Evolutionary conservation across 53 echinoderm and acorn worm genomes (phyloP).

Genomic region (Glandiceps talaboti): DNA sequence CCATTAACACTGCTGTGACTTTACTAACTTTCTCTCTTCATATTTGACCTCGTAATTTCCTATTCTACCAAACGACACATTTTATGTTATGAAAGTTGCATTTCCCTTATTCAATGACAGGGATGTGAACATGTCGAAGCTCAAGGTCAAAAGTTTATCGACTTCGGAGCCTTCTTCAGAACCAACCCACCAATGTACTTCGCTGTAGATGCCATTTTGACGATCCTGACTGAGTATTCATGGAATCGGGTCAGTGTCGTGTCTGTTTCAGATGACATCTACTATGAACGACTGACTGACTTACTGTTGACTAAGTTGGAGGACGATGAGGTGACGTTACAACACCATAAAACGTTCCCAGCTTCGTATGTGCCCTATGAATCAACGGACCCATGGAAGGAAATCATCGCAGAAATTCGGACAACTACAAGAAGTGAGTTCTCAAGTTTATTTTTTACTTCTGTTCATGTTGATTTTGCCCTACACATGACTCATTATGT

Average conservation of each 20-base stretch:
- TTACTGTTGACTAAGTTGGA: neutral
- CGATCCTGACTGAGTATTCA: neutral
- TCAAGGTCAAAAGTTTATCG: neutral
- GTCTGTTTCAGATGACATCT: neutral
- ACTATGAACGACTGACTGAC: neutral
- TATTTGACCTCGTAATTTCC: too few species aligned
- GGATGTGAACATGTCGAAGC: neutral
- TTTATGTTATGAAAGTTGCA: too few species aligned
- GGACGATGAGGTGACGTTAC: neutral
- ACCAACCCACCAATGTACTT: neutral
- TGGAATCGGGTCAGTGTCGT: neutral
- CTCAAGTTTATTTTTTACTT: too few species aligned
- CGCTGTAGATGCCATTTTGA: neutral
- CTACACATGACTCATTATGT: too few species aligned
- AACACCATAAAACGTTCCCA: neutral
- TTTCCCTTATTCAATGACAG: too few species aligned
- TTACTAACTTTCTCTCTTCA: too few species aligned
- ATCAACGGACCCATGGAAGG: neutral
- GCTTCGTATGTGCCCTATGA: neutral
- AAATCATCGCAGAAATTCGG: neutral
- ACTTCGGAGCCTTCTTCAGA: neutral
- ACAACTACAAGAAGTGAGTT: neutral
- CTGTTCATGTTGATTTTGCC: too few species aligned
- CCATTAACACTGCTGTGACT: too few species aligned
- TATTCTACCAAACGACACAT: too few species aligned